Percentiles rank a stretch among this genome's conserved stretches.
These are phyloP conservation scores for Trichogramma evanescens DNA, from an alignment of 2,888 invertebrate genomes.

Conservation along the genomic window DNA sequence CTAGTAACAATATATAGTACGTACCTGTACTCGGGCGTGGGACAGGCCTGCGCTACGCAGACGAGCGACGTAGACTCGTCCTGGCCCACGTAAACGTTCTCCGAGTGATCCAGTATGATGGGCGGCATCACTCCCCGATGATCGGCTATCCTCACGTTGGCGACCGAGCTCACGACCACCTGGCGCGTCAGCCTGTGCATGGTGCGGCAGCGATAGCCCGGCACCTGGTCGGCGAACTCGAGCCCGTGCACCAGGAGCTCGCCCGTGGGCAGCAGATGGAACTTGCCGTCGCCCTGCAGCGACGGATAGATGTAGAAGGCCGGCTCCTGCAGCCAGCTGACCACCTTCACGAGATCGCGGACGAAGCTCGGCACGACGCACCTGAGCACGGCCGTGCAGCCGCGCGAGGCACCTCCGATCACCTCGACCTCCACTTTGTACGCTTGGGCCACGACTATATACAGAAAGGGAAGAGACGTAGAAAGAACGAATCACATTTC, in stretches of 20 bases:
- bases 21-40: slow-evolving; percentile 70
- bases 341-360: slow-evolving; percentile 66
- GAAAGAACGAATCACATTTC: too few species aligned
- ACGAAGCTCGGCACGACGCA: slow-evolving; percentile 68
- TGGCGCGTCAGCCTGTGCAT: slow-evolving; percentile 68
- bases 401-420: slow-evolving; percentile 58
- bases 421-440: slow-evolving; percentile 69
- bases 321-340: slow-evolving; percentile 70
- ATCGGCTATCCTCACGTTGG: slow-evolving; percentile 67
- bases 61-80: slow-evolving; percentile 69
- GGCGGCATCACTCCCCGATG: slow-evolving; percentile 67
- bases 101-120: slow-evolving; percentile 64
- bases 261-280: slow-evolving; percentile 67
- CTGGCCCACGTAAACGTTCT: slow-evolving; percentile 63
- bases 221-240: slow-evolving; percentile 67
- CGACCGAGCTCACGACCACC: slow-evolving; percentile 62
- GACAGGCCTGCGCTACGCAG: slow-evolving; percentile 74
- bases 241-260: slow-evolving; percentile 68
- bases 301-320: slow-evolving; percentile 68
- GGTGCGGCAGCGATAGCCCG: slow-evolving; percentile 64
- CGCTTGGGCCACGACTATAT: slow-evolving; percentile 66
- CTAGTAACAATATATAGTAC: neutral
- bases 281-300: slow-evolving; percentile 70
- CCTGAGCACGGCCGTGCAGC: slow-evolving; percentile 66
- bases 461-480: slow-evolving; percentile 17